Evolutionary conservation across 2,113 vertebrate genomes (phyloP), one percentile per base, ranked within the genome.

Genomic region (Rutilus rutilus): DNA sequence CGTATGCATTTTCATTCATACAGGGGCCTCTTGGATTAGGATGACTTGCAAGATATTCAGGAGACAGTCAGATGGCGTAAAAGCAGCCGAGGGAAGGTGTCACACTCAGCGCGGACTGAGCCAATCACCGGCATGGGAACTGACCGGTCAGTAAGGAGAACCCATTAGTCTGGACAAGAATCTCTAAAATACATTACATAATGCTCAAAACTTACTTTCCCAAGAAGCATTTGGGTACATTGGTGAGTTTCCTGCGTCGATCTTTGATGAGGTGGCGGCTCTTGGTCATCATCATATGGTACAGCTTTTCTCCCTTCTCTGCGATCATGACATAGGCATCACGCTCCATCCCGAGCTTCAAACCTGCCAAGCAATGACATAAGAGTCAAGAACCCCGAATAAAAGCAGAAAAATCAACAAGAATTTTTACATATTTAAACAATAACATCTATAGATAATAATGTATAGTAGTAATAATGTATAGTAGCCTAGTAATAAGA

Each of bases 261-360:
- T 99, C 98, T 92, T 97, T 99, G 89, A 99, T 99, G 86, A 99
- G 95, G 90, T 97, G 97, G 52, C 96, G 95, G 91, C 95, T 99
- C 93, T 96, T 97, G 93, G 91, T 98, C 97, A 96, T 99, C 97
- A 99, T 98, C 96, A 97, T 97, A 94, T 99, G 98, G 92, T 99
- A 99, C 8, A 99, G 96, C 91, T 99, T 99, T 92, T 99, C 97
- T 8, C 98, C 98, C 88, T 99, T 99, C 94, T 99, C 97, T 0
- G 98, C 96, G 5, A 99, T 98, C 98, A 99, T 99, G 89, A 99
- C 97, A 0, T 99, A 99, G 0, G 98, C 97, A 0, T 99, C 98
- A 7, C 98, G 93, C 91, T 99, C 98, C 98, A 99, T 99, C 65
- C 98, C 98, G 87, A 99, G 93, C 91, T 99, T 99, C 75, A 99